Evolutionary conservation across 2,888 invertebrate genomes (phyloP).

Genomic region (Drosophila dives): DNA sequence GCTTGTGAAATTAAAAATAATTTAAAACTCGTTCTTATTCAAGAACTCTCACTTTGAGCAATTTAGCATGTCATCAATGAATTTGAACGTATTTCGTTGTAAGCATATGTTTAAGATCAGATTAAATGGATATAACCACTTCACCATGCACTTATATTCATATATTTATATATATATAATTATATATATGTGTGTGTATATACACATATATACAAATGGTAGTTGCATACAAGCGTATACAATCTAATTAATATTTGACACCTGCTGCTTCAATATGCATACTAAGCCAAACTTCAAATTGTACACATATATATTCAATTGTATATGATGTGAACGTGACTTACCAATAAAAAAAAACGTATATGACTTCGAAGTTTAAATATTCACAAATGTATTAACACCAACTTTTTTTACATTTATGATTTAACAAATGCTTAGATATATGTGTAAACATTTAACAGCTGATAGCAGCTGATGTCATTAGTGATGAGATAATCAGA

Average conservation of each 20-base stretch:
- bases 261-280: conserved; percentile 45
- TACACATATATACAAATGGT: neutral
- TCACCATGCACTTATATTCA: conserved; percentile 4
- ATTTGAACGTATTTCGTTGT: conserved; percentile 2
- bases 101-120: conserved; percentile 1
- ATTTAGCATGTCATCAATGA: conserved; percentile 3
- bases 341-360: conserved; percentile 31
- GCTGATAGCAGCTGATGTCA: conserved; percentile 47
- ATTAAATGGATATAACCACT: conserved; percentile 12
- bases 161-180: neutral
- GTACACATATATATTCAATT: neutral
- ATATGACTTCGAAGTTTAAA: conserved; percentile 3
- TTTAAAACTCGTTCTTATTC: neutral
- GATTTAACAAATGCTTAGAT: conserved; percentile 27
- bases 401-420: conserved; percentile 22
- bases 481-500: conserved; percentile 26
- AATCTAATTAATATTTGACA: conserved; percentile 38
- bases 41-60: neutral
- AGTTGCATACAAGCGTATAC: conserved; percentile 8
- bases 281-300: neutral
- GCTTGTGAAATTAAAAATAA: conserved; percentile 1
- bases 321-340: neutral
- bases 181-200: neutral
- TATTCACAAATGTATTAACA: conserved; percentile 13
- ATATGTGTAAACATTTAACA: conserved; percentile 44